These are phyloP conservation scores for Aplocera efformata DNA, from an alignment of 2,888 invertebrate species.

Conservation along the genomic window DNA sequence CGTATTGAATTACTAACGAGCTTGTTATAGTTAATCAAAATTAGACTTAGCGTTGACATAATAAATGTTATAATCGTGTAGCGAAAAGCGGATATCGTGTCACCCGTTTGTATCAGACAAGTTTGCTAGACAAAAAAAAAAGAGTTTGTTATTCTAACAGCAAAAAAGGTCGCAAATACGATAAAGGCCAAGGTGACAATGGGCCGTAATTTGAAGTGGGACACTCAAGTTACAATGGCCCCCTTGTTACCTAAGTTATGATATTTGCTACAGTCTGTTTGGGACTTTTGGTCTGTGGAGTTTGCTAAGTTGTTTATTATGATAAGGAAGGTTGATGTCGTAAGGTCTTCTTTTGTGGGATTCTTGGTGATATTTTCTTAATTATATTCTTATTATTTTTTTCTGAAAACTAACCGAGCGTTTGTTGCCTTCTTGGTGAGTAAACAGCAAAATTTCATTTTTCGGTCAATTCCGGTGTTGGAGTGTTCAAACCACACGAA, in stretches of 20 bases:
- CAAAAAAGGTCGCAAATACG: constrained; percentile 45
- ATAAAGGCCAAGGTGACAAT: constrained; percentile 48
- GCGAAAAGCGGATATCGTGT: constrained; percentile 3
- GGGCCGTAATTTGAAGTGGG: constrained; percentile 50
- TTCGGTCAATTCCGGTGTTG: no score
- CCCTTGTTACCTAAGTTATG: constrained; percentile 38
- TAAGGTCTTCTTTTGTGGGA: no score
- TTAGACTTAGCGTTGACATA: not conserved
- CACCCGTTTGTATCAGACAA: constrained; percentile 33
- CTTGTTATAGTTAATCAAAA: not conserved
- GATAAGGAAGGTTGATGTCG: not conserved
- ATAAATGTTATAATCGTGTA: constrained; percentile 7
- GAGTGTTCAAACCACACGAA: no score
- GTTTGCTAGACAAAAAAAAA: constrained; percentile 50
- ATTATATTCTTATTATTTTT: no score
- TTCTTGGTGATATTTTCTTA: no score
- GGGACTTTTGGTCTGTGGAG: constrained; percentile 4
- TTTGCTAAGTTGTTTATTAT: constrained; percentile 6
- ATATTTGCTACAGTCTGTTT: constrained; percentile 19
- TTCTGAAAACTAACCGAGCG: no score
- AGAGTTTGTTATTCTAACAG: constrained; percentile 53
- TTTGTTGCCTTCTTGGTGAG: no score
- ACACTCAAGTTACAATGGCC: constrained; percentile 47
- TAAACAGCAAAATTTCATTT: no score
- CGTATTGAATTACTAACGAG: constrained; percentile 41